These are phyloP conservation scores for Sparidentex hasta DNA, from an alignment of 2,797 vertebrate genomes.

Conservation along the genomic window DNA sequence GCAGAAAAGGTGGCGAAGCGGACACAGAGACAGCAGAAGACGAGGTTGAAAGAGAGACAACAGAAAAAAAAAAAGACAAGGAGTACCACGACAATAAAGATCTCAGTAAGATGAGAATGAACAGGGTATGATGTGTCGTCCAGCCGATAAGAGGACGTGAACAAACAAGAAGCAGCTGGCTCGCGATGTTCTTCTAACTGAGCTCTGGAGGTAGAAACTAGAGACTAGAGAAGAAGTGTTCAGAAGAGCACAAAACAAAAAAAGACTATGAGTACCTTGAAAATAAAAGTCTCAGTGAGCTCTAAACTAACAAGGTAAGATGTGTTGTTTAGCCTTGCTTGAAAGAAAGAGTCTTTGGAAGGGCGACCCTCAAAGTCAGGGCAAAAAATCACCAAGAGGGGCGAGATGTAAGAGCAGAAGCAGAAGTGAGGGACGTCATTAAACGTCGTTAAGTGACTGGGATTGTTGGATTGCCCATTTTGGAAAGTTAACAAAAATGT, in stretches of 20 bases:
- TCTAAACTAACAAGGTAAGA: background rate
- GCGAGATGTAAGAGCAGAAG: background rate
- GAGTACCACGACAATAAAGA: too few relatives aligned
- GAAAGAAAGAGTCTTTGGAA: background rate
- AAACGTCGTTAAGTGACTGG: background rate
- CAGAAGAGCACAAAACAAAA: background rate
- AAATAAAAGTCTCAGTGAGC: background rate
- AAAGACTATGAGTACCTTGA: background rate
- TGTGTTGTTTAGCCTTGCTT: background rate
- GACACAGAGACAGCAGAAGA: background rate
- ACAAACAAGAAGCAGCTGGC: too few relatives aligned
- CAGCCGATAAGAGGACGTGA: background rate
- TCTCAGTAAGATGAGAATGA: background rate
- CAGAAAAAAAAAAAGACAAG: background rate
- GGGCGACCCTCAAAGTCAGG: background rate
- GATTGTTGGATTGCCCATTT: background rate
- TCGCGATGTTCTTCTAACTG: too few relatives aligned
- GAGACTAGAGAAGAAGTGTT: background rate
- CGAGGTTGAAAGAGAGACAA: background rate
- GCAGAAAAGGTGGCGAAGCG: constrained; percentile 19
- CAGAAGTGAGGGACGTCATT: background rate
- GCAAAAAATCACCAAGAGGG: background rate
- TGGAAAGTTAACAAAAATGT: too few relatives aligned
- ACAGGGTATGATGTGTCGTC: background rate
- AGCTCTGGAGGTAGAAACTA: too few relatives aligned